These are phyloP conservation scores for Oreochromis grahami DNA, from an alignment of 2,797 vertebrate genomes.

Conservation along the genomic window DNA sequence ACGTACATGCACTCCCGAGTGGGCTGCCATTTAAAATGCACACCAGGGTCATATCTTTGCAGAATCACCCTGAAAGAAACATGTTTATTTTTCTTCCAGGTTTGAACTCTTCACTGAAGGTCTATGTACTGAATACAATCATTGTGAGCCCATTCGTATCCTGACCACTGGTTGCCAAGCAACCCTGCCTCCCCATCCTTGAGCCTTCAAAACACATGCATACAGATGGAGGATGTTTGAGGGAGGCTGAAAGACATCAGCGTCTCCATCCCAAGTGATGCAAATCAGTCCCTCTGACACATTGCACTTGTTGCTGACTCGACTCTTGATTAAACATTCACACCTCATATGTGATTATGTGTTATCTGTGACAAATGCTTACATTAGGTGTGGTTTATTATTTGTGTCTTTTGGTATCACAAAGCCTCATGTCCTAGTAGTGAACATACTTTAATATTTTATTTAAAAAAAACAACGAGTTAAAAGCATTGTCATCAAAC, in stretches of 20 bases:
- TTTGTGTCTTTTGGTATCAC: not conserved
- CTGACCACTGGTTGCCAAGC: conserved; percentile 75
- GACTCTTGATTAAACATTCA: conserved; percentile 27
- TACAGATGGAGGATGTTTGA: conserved; percentile 34
- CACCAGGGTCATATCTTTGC: conserved; percentile 30
- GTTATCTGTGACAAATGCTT: not conserved
- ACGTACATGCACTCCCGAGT: conserved; percentile 13
- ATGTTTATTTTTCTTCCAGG: conserved; percentile 56
- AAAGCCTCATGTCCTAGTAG: not conserved
- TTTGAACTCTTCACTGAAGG: conserved; percentile 69
- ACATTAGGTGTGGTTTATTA: not conserved
- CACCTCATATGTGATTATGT: conserved; percentile 7
- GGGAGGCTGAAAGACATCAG: conserved; percentile 38
- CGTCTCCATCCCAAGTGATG: conserved; percentile 24
- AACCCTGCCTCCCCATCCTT: conserved; percentile 74
- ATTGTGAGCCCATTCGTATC: conserved; percentile 61
- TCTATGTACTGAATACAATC: conserved; percentile 63
- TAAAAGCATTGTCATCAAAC: not conserved
- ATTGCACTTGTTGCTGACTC: conserved; percentile 46
- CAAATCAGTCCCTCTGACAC: conserved; percentile 13
- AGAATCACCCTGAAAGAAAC: conserved; percentile 49
- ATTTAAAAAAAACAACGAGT: not conserved
- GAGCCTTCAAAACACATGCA: conserved; percentile 53
- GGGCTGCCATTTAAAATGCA: conserved; percentile 52
- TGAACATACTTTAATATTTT: not conserved